phyloP scores from a whole-genome alignment of 2,113 vertebrate species.

The Equus quagga region DNA sequence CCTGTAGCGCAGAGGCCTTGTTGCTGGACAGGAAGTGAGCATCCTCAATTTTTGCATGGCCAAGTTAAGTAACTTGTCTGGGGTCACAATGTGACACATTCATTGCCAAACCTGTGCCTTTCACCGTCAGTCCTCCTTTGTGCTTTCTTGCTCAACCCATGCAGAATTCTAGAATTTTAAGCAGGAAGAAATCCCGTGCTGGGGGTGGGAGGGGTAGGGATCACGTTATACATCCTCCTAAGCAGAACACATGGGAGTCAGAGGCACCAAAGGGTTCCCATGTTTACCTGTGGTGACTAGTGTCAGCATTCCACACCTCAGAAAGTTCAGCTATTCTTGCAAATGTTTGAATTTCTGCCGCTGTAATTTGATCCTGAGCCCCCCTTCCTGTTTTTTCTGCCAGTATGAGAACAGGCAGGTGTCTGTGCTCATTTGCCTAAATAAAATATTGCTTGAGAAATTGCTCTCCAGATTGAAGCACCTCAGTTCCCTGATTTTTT shows the following conservation, averaged over 20 bases:
- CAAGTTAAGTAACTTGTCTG: slow-evolving; percentile 62
- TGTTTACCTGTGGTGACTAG: not conserved
- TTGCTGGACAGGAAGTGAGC: slow-evolving; percentile 72
- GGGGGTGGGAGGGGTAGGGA: not conserved
- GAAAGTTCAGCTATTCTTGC: not conserved
- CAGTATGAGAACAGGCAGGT: not conserved
- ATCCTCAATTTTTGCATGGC: slow-evolving; percentile 50
- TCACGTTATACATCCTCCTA: not conserved
- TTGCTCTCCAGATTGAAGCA: not conserved
- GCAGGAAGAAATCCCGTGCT: not conserved
- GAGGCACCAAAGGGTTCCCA: not conserved
- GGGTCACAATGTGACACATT: slow-evolving; percentile 74
- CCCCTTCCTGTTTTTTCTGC: not conserved
- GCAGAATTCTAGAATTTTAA: slow-evolving; percentile 62
- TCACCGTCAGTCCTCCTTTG: slow-evolving; percentile 73
- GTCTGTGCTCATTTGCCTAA: not conserved
- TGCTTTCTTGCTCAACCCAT: slow-evolving; percentile 72
- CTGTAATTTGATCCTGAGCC: not conserved
- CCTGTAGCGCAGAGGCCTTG: not conserved
- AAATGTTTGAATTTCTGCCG: not conserved
- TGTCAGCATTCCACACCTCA: not conserved
- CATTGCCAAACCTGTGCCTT: slow-evolving; percentile 77
- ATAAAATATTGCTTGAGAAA: not conserved
- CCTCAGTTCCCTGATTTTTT: not conserved
- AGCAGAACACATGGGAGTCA: not conserved